Evolutionary conservation across 2,888 invertebrate species (phyloP).

Genomic region (Lapara coniferarum): DNA sequence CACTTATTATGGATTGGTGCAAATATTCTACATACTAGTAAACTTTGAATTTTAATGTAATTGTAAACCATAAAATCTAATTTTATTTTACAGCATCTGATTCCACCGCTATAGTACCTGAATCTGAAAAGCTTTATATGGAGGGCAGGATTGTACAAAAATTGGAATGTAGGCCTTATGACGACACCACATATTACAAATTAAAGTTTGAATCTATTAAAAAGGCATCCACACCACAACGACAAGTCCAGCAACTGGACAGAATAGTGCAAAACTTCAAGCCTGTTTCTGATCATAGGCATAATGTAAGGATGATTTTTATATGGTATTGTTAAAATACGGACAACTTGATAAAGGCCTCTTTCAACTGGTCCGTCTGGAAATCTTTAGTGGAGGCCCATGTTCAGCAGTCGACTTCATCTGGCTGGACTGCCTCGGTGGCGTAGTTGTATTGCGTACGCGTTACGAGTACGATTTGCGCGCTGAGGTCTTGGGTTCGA

Average conservation of each 20-base stretch:
- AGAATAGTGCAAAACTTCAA: constrained; percentile 95
- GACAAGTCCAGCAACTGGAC: constrained; percentile 94
- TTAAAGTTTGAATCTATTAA: constrained; percentile 94
- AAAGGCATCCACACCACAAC: constrained; percentile 92
- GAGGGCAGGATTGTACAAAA: constrained; percentile 98
- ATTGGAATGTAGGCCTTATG: constrained; percentile 95
- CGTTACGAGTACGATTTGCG: too few relatives aligned
- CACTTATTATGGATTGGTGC: too few relatives aligned
- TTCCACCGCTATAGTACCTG: constrained; percentile 87
- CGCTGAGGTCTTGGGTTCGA: too few relatives aligned
- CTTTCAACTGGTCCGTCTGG: too few relatives aligned
- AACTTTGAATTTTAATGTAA: too few relatives aligned
- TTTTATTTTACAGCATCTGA: constrained; percentile 75
- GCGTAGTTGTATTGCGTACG: too few relatives aligned
- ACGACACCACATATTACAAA: constrained; percentile 94
- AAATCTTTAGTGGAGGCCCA: too few relatives aligned
- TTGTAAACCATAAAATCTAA: too few relatives aligned
- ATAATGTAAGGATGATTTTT: constrained; percentile 87
- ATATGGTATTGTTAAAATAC: not conserved
- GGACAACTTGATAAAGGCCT: not conserved
- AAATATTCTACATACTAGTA: too few relatives aligned
- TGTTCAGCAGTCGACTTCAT: too few relatives aligned
- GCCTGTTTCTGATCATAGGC: constrained; percentile 95
- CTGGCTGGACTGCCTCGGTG: too few relatives aligned
- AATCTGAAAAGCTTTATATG: constrained; percentile 92